These are phyloP conservation scores for Tridacna gigas DNA, from an alignment of 2,888 invertebrate species.

Conservation along the genomic window DNA sequence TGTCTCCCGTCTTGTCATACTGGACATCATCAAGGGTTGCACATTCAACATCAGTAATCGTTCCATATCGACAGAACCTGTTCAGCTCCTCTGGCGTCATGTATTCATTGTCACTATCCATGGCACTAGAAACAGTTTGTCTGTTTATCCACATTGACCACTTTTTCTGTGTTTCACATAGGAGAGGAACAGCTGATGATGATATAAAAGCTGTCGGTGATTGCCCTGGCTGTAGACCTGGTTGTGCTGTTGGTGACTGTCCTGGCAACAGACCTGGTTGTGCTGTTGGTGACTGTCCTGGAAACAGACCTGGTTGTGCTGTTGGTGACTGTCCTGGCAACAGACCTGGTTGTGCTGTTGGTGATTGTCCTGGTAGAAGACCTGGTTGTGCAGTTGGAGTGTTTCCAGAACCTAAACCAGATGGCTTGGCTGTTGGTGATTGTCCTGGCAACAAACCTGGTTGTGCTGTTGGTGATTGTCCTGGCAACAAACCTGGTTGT, in stretches of 20 bases:
- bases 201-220: slow-evolving; percentile 44
- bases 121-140: slow-evolving; percentile 26
- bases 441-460: slow-evolving; percentile 28
- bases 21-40: slow-evolving; percentile 63
- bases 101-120: slow-evolving; percentile 62
- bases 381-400: slow-evolving; percentile 51
- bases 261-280: slow-evolving; percentile 50
- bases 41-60: slow-evolving; percentile 77
- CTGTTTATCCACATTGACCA: slow-evolving; percentile 62
- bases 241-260: slow-evolving; percentile 52
- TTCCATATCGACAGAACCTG: slow-evolving; percentile 71
- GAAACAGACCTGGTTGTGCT: slow-evolving; percentile 44
- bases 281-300: slow-evolving; percentile 53
- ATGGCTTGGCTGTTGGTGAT: slow-evolving; percentile 44
- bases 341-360: slow-evolving; percentile 52
- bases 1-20: slow-evolving; percentile 67
- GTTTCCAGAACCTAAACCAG: slow-evolving; percentile 20
- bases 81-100: slow-evolving; percentile 65
- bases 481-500: slow-evolving; percentile 23
- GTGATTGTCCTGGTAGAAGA: slow-evolving; percentile 31
- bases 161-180: slow-evolving; percentile 40
- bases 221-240: slow-evolving; percentile 28
- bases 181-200: slow-evolving; percentile 57
- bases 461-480: slow-evolving; percentile 36
- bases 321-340: slow-evolving; percentile 30